These are phyloP conservation scores for Hirundo rustica DNA, from an alignment of 2,797 vertebrate genomes.

Conservation along the genomic window DNA sequence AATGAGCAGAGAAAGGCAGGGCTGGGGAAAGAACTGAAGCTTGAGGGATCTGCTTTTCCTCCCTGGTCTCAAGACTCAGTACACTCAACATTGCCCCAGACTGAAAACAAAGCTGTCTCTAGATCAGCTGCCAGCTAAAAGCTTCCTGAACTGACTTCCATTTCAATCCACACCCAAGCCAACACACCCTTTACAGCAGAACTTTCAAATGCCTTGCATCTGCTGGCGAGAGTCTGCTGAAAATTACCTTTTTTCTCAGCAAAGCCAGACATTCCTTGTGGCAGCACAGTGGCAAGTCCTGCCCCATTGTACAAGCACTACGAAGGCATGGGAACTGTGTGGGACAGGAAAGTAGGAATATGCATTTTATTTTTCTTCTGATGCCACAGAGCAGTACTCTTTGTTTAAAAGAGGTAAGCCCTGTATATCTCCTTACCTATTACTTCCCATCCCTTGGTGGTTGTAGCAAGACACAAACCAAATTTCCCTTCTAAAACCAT, in stretches of 20 bases:
- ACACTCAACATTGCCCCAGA: neutral
- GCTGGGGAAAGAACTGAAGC: neutral
- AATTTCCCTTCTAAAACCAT: neutral
- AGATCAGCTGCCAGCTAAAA: neutral
- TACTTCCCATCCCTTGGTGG: neutral
- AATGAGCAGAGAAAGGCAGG: neutral
- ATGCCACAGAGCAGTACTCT: rapidly evolving
- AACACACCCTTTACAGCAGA: neutral
- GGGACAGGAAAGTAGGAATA: neutral
- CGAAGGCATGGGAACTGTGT: neutral
- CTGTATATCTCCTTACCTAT: neutral
- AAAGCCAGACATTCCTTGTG: neutral
- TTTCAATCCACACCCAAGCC: neutral
- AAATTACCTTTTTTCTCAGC: neutral
- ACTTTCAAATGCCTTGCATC: neutral
- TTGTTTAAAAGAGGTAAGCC: neutral
- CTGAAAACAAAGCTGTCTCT: neutral
- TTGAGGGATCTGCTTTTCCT: neutral
- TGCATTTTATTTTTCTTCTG: neutral
- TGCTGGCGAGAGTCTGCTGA: neutral
- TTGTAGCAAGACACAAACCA: neutral
- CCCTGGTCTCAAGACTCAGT: neutral
- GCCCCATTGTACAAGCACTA: neutral
- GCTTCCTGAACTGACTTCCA: neutral
- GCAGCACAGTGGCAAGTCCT: rapidly evolving